Base-by-base conservation (phyloP, 2,797 vertebrate species). In the Microtus californicus region DNA sequence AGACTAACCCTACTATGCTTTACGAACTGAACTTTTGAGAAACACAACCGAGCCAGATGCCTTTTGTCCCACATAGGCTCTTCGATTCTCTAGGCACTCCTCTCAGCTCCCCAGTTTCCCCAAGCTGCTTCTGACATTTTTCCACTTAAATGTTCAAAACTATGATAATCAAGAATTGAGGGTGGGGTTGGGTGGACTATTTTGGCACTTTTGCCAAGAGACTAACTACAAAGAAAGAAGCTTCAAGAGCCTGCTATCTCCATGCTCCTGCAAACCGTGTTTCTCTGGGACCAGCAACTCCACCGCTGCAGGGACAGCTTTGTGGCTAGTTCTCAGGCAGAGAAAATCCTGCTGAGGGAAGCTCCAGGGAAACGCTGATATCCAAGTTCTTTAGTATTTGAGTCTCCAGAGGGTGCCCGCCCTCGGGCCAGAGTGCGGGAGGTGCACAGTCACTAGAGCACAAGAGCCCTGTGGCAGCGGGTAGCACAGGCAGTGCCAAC, bases 391-490 rank as follows among this genome's bases (percentile, higher is more conserved):
- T 1, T 4, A 65, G 37, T 7, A 48, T 4, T 34, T 23, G 40
- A 34, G 59, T 79, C 40, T 71, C 12, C 14, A 37, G 27, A 27
- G 11, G 4, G 31, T 34, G 31, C 17, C 5, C 5, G 37, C 23
- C 37, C 23, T 48, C 54, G 4, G 77, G 10, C 34, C 14, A 6
- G 3, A 27, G 71, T 15, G 23, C 15, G 1, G 8, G 9, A 79
- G 56, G 56, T 0, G 25, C 45, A 5, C 6, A 40, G 45, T 27
- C 11, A 23, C 63, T 3, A 1, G 25, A 34, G n/a, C 7, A 5
- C 0, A 0, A n/a, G 34, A 67, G 63, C 45, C 43, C 23, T 9
- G 12, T 12, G 2, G 63, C 1, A 1, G n/a, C 5, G 0, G 4
- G 0, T 13, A 73, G 67, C 67, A 2, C 27, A 31, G 17, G 8